Conservation (phyloP, 2,888 invertebrate species). For the Polydrusus pterygomalis region DNA sequence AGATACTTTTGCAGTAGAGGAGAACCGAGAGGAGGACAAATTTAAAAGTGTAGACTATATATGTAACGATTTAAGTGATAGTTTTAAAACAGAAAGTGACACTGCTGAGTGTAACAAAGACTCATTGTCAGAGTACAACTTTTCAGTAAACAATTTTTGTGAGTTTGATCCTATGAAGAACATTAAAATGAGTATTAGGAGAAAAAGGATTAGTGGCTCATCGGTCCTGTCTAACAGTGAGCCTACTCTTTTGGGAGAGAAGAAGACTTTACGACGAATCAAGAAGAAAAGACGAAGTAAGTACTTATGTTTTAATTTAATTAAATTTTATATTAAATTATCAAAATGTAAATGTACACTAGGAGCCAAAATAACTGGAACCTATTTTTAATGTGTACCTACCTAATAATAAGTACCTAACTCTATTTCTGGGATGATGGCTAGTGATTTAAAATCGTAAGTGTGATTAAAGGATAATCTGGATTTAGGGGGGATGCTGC, state of each 20-base stretch:
- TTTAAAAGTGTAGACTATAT: constrained; percentile 58
- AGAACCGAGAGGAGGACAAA: constrained; percentile 55
- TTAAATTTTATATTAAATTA: neutral
- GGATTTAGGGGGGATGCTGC: no score
- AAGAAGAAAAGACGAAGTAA: constrained; percentile 69
- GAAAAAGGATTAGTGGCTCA: constrained; percentile 70
- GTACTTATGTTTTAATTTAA: constrained; percentile 49
- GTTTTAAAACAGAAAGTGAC: constrained; percentile 62
- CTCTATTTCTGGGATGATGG: no score
- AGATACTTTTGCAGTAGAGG: constrained; percentile 47
- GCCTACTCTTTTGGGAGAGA: constrained; percentile 64
- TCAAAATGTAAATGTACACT: neutral
- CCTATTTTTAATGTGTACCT: no score
- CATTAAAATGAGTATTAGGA: constrained; percentile 70
- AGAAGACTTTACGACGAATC: constrained; percentile 62
- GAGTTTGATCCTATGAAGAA: constrained; percentile 69
- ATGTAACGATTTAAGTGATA: constrained; percentile 55
- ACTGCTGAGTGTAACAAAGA: constrained; percentile 56
- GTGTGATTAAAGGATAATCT: no score
- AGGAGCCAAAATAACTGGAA: neutral
- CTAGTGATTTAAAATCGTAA: no score
- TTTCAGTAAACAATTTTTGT: constrained; percentile 62
- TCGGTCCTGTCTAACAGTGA: constrained; percentile 70
- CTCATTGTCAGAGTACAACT: constrained; percentile 61
- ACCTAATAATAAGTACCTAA: no score